Conservation (phyloP, 92 coral and sea anemone genomes). For the Epizoanthus scotinus region DNA sequence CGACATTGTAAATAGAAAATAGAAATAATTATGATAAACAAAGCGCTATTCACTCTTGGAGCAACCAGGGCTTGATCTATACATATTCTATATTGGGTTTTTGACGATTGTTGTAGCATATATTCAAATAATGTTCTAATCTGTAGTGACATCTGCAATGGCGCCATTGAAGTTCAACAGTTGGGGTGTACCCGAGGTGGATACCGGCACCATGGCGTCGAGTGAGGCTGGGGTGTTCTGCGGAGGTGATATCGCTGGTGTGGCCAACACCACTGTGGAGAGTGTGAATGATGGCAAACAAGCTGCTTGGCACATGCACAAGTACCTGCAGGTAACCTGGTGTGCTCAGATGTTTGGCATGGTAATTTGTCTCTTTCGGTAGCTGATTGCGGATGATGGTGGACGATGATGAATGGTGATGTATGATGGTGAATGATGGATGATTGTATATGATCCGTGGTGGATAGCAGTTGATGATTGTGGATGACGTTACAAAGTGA, state of each 20-base stretch:
- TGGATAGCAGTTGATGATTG: too few relatives aligned
- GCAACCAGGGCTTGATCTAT: too few relatives aligned
- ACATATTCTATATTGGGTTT: not conserved
- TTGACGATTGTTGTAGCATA: not conserved
- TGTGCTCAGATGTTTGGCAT: not conserved
- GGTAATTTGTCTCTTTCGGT: too few relatives aligned
- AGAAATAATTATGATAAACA: too few relatives aligned
- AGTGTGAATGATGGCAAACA: conserved; percentile 96
- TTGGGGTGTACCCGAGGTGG: conserved; percentile 97
- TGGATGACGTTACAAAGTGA: too few relatives aligned
- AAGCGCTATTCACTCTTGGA: too few relatives aligned
- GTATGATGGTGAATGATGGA: too few relatives aligned
- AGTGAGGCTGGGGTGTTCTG: conserved; percentile 93
- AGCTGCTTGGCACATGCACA: conserved; percentile 91
- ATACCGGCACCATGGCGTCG: conserved; percentile 75
- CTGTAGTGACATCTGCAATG: conserved; percentile 78
- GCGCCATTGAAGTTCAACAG: conserved; percentile 87
- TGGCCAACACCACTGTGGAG: conserved; percentile 96
- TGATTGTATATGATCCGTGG: too few relatives aligned
- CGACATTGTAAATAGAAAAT: too few relatives aligned
- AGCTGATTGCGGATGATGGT: too few relatives aligned
- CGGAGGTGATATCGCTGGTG: conserved; percentile 97
- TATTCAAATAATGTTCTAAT: not conserved
- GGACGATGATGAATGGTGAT: too few relatives aligned
- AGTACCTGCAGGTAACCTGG: conserved; percentile 77